Evolutionary conservation across 2,888 invertebrate genomes (phyloP).

Genomic region (Frankliniella fusca): DNA sequence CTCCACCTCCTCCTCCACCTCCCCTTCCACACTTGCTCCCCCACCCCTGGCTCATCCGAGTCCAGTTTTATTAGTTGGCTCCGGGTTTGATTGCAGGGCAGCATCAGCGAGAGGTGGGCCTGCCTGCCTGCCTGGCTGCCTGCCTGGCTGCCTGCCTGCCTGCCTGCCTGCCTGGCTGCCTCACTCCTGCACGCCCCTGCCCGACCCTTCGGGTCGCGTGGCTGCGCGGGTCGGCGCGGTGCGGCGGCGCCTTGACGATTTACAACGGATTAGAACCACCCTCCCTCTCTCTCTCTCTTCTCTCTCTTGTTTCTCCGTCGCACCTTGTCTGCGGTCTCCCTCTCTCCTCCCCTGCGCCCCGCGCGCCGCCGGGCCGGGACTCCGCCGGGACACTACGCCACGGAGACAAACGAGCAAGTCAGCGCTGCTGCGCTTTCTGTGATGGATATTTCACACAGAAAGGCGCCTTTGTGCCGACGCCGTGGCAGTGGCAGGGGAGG

Average conservation of each 20-base stretch:
- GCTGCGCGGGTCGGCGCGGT: neutral
- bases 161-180: too few species aligned
- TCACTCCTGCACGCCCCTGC: neutral
- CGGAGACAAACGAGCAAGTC: neutral
- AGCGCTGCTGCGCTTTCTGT: neutral
- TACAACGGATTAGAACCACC: too few species aligned
- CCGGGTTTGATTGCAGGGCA: too few species aligned
- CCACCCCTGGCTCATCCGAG: neutral
- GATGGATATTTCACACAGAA: neutral
- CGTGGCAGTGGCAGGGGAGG: neutral
- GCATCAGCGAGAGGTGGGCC: too few species aligned
- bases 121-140: too few species aligned
- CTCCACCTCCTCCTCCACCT: neutral
- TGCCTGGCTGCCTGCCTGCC: too few species aligned
- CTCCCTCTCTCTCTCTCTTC: too few species aligned
- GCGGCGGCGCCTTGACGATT: neutral
- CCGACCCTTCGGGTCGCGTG: neutral
- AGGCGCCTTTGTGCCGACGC: neutral
- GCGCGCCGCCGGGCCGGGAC: too few species aligned
- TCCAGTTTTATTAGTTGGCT: neutral
- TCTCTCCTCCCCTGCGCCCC: too few species aligned
- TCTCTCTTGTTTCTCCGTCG: too few species aligned
- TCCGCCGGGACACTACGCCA: too few species aligned
- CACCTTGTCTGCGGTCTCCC: too few species aligned
- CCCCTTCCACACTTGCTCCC: neutral